A percentile compares a stretch with the other conserved stretches of the same genome.
Evolutionary conservation across 2,113 vertebrate species (phyloP).

Genomic region (Myiagra hebetior): DNA sequence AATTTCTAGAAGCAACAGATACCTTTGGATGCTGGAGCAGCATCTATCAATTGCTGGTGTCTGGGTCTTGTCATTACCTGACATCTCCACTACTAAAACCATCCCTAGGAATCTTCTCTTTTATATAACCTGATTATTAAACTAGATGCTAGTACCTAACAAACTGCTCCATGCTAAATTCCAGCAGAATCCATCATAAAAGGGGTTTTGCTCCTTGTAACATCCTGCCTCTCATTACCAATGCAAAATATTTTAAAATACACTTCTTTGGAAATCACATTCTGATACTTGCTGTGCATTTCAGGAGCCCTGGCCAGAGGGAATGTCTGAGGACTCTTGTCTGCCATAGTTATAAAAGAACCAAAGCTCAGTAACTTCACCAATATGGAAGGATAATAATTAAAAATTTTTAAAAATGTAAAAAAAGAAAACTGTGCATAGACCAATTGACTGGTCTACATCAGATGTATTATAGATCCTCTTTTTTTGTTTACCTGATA

Average conservation of each 20-base stretch:
- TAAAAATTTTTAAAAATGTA: rapidly evolving
- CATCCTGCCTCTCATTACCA: neutral
- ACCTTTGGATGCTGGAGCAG: neutral
- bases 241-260: neutral
- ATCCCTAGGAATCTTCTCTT: neutral
- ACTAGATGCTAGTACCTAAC: neutral
- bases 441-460: neutral
- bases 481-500: neutral
- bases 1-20: neutral
- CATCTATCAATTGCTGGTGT: constrained; percentile 1
- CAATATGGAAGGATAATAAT: neutral
- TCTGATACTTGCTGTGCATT: neutral
- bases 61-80: constrained; percentile 2
- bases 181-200: neutral
- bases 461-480: neutral
- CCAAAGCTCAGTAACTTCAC: neutral
- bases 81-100: neutral
- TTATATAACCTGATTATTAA: neutral
- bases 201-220: neutral
- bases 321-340: neutral
- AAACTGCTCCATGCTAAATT: neutral
- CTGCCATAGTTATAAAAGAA: neutral
- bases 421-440: neutral
- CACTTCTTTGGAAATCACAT: neutral
- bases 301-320: neutral